A percentile compares a stretch with the other conserved stretches of the same genome.
phyloP scores from a whole-genome alignment of 2,797 vertebrate species.

The Florisuga fusca region DNA sequence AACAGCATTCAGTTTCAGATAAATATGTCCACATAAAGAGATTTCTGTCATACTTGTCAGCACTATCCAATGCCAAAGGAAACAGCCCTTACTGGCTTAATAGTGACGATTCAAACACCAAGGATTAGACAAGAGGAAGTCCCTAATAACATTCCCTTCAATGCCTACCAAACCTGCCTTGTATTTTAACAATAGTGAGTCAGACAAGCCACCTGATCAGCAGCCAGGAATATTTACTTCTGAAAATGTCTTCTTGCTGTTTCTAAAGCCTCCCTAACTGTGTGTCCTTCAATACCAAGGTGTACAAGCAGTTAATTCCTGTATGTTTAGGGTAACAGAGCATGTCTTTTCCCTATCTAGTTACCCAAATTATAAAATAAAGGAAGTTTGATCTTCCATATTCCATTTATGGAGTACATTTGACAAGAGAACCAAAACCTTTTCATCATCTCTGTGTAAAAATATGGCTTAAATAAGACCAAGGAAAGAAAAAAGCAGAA shows the following conservation, averaged over 20 bases:
- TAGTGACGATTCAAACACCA: neutral
- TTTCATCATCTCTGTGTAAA: neutral
- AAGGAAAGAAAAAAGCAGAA: neutral
- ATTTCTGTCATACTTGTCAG: neutral
- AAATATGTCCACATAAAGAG: neutral
- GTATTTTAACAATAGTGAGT: neutral
- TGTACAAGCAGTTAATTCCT: neutral
- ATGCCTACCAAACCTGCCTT: neutral
- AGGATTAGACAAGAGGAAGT: neutral
- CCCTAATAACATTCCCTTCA: neutral
- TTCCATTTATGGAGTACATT: neutral
- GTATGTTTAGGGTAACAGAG: neutral
- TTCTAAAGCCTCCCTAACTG: neutral
- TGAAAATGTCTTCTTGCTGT: neutral
- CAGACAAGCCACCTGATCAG: neutral
- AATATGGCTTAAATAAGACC: neutral
- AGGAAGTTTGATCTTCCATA: neutral
- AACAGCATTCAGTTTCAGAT: neutral
- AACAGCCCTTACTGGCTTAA: neutral
- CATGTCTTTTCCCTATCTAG: neutral
- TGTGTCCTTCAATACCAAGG: neutral
- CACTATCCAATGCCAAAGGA: neutral
- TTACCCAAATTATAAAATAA: neutral
- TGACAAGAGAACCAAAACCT: neutral
- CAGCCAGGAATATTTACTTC: constrained; percentile 14